phyloP scores from a whole-genome alignment of 2,113 vertebrate species.

The Oncorhynchus tshawytscha region DNA sequence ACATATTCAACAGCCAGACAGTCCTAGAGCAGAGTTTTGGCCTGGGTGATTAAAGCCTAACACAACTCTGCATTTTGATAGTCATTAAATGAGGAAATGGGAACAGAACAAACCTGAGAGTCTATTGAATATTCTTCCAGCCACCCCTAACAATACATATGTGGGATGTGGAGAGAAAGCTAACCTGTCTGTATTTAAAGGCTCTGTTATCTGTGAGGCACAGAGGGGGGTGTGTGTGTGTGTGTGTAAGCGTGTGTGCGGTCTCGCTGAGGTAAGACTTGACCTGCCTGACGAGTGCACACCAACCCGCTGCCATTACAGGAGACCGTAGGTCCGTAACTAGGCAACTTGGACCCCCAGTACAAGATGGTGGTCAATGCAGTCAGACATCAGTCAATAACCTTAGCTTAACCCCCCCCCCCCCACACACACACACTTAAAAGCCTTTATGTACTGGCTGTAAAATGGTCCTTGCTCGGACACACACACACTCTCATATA shows the following conservation, averaged over 20 bases:
- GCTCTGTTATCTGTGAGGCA: neutral
- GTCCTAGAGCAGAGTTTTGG: neutral
- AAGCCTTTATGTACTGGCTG: too few relatives aligned
- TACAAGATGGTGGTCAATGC: constrained; percentile 58
- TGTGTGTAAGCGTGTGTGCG: too few relatives aligned
- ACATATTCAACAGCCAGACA: constrained; percentile 7
- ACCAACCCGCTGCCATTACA: constrained; percentile 9
- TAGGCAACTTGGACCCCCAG: constrained; percentile 49
- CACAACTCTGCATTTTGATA: constrained; percentile 9
- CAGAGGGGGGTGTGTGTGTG: too few relatives aligned
- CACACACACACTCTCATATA: too few relatives aligned
- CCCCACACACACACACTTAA: too few relatives aligned
- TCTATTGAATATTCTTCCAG: neutral
- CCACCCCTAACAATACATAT: neutral
- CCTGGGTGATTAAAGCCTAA: neutral
- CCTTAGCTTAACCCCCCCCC: too few relatives aligned
- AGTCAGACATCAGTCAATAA: constrained; percentile 30
- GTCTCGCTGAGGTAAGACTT: neutral
- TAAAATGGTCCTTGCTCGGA: neutral
- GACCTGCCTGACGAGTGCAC: constrained; percentile 56
- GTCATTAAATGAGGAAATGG: neutral
- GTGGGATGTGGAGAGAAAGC: too few relatives aligned
- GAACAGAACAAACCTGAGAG: neutral
- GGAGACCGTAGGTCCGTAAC: constrained; percentile 33
- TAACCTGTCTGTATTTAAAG: too few relatives aligned